Conservation (phyloP, 1,140 invertebrate genomes). For the Drosophila nebulosa region DNA sequence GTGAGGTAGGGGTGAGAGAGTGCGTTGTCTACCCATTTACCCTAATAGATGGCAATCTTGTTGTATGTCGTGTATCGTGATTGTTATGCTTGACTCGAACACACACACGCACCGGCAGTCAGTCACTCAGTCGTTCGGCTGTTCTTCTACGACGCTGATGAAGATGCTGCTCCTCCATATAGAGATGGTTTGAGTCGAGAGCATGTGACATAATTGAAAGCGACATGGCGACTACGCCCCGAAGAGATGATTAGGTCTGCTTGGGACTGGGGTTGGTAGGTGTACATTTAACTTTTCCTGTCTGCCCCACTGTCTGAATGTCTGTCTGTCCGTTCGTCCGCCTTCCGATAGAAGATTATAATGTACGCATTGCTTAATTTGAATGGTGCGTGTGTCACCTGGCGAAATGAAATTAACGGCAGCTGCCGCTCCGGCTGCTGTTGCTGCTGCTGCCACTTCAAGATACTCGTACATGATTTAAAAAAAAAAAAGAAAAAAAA, state of each 20-base stretch:
- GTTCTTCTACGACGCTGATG: conserved; percentile 15
- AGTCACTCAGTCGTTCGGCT: not conserved
- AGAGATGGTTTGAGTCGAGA: conserved; percentile 25
- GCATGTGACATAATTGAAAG: conserved; percentile 75
- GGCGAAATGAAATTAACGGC: conserved; percentile 70
- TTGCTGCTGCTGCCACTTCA: not conserved
- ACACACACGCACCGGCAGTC: conserved; percentile 18
- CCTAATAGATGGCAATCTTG: conserved; percentile 52
- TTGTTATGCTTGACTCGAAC: conserved; percentile 53
- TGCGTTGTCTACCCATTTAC: conserved; percentile 16
- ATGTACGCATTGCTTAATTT: conserved; percentile 75
- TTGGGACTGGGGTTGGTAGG: not conserved
- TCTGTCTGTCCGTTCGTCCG: not conserved
- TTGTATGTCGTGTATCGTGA: conserved; percentile 45
- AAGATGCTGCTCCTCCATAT: conserved; percentile 23
- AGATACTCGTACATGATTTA: not conserved
- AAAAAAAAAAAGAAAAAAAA: conserved; percentile 13
- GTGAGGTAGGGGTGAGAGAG: conserved; percentile 1
- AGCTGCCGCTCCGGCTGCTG: conserved; percentile 25
- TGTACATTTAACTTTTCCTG: conserved; percentile 49
- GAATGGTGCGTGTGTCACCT: conserved; percentile 46
- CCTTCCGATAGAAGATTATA: conserved; percentile 67
- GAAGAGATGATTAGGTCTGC: conserved; percentile 10
- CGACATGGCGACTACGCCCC: conserved; percentile 51
- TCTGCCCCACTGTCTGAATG: conserved; percentile 4